Evolutionary conservation across 2,113 vertebrate genomes (phyloP), one percentile per base, ranked within the genome.

Genomic region (Shinisaurus crocodilurus): DNA sequence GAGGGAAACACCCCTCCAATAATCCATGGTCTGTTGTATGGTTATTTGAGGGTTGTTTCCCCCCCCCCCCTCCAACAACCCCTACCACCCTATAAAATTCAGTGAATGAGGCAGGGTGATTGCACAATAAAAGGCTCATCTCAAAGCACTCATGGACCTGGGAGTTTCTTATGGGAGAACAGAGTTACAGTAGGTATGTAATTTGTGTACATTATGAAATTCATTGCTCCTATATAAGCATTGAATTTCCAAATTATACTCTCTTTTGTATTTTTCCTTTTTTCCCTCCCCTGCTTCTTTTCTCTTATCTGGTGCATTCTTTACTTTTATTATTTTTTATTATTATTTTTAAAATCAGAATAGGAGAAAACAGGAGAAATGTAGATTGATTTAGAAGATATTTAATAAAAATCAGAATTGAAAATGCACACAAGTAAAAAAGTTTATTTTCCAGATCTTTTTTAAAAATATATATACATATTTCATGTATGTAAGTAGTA

Each of bases 401-500:
- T 93, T 27, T 88, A 85, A 94, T 95, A 89, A 63, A 95, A 95
- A 94, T 88, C 0, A 50, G 85, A 20, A 91, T 65, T 85, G 88
- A 91, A 89, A 93, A 94, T 93, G 93, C 65, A 90, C 85, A 93
- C 37, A 90, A 90, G 37, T 88, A 86, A 84, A 60, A 18, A 29
- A 88, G 23, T 37, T 50, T 50, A 85, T 72, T 86, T 90, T 88
- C 20, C 60, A 63, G 60, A 54, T 90, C 92, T 60, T 29, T 50
- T 37, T 79, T n/a, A 50, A 18, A 25, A 67, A 50, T 7, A 15
- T 69, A 9, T 45, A 25, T 48, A 5, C 34, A 20, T 5, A 27
- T 20, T 27, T 32, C 13, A 82, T 65, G 23, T 40, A 65, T 43
- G 57, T 27, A 65, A 37, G 32, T 72, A 20, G 76, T 82, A 20